A percentile compares a stretch with the other conserved stretches of the same genome.
phyloP scores from a whole-genome alignment of 2,113 vertebrate species.

The Mesembrinibis cayennensis region DNA sequence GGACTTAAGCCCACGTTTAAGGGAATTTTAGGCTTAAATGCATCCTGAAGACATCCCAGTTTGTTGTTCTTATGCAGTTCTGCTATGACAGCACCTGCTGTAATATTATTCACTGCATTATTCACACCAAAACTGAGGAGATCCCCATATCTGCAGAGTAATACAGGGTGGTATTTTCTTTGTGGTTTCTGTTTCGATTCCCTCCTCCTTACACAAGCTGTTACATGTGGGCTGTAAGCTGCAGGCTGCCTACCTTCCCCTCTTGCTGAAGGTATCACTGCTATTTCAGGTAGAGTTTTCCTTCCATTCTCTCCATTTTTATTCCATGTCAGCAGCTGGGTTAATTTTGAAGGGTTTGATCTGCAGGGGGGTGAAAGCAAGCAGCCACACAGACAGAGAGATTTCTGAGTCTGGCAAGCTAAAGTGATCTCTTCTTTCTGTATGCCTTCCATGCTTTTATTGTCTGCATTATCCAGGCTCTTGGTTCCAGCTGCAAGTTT shows the following conservation, averaged over 20 bases:
- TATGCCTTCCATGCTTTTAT: constrained; percentile 10
- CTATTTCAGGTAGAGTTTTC: not conserved
- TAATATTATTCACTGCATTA: not conserved
- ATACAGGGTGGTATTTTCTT: not conserved
- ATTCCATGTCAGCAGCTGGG: not conserved
- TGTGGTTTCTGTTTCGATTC: not conserved
- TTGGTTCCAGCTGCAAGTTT: constrained; percentile 48
- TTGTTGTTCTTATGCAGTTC: not conserved
- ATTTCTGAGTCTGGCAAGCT: not conserved
- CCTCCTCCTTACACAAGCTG: not conserved
- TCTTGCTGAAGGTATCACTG: not conserved
- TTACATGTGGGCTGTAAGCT: not conserved
- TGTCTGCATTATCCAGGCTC: constrained; percentile 1
- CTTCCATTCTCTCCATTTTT: not conserved
- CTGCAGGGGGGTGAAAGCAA: not conserved
- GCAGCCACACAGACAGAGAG: not conserved
- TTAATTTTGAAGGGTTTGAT: not conserved
- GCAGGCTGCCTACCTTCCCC: not conserved
- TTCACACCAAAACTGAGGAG: not conserved
- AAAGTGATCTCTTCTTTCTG: not conserved
- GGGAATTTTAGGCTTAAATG: not conserved
- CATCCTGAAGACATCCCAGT: not conserved
- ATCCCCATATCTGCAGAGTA: not conserved
- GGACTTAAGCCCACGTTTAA: not conserved
- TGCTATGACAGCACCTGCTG: not conserved